Base-by-base conservation (phyloP, 2,888 invertebrate species). In the Lampropteryx suffumata region DNA sequence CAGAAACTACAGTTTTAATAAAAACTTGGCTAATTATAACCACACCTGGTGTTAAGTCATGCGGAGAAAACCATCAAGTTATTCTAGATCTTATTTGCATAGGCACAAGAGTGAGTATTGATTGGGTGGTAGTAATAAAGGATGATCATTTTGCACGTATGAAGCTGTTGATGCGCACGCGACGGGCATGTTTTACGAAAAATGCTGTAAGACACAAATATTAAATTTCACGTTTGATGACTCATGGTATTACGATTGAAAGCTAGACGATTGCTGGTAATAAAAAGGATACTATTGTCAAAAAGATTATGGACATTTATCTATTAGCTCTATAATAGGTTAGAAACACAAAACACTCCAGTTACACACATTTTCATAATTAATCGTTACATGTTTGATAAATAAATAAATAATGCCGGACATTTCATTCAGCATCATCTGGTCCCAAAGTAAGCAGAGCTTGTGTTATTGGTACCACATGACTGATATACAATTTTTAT, bases 131-230 rank as follows among this genome's bases (percentile, higher is more conserved):
- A 2, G 5, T 5, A 27, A 33, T 14, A 36, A 48, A 40, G 27
- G 7, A 52, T 52, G 51, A 24, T 42, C 29, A 41, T 52, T 42
- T 40, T 10, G 39, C 47, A 40, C 33, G 35, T 26, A 28, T 51
- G 59, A 41, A 55, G 49, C 11, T 34, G 21, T 59, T 57, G 61
- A 53, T 66, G 72, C 68, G 75, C 78, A 79, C 75, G 78, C 77
- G 73, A 76, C 68, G 57, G 62, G 17, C 42, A 27, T n/a, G n/a
- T 35, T 41, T 10, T 13, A 34, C 13, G 17, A 52, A 49, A 62
- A 65, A 9, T 40, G 52, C 44, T 17, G 40, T 73, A 77, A 69
- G 66, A 64, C 9, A 11, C 3, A 6, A 33, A 55, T 52, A 42
- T 57, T n/a, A 21, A 39, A 32, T 42, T 55, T 40, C 17, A 36